Conservation (phyloP, 2,888 invertebrate species). For the Endomychus coccineus region DNA sequence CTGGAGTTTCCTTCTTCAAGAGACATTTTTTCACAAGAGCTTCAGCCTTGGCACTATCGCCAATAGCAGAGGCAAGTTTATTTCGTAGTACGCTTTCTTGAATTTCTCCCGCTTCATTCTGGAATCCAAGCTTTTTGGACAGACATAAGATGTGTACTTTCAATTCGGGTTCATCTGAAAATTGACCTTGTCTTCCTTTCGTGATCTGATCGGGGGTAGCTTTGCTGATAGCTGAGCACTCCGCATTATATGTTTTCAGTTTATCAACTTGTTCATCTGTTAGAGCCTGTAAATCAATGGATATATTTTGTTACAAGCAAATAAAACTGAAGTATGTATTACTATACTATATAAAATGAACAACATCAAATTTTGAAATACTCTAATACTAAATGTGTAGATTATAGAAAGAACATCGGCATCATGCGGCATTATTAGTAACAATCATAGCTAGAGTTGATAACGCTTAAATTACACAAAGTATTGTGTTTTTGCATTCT, state of each 20-base stretch:
- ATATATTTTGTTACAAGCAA: too few relatives aligned
- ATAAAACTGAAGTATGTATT: too few relatives aligned
- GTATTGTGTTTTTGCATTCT: too few relatives aligned
- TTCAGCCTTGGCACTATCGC: conserved; percentile 39
- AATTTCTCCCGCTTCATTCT: conserved; percentile 37
- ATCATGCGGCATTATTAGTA: too few relatives aligned
- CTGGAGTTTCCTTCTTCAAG: conserved; percentile 24
- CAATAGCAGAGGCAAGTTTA: conserved; percentile 42
- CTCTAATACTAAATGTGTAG: too few relatives aligned
- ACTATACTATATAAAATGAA: too few relatives aligned
- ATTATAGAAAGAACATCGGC: too few relatives aligned
- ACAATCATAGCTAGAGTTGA: too few relatives aligned
- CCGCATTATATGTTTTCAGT: conserved; percentile 22
- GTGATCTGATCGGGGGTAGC: conserved; percentile 32
- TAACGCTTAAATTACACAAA: too few relatives aligned
- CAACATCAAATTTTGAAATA: too few relatives aligned
- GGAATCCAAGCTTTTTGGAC: conserved; percentile 44
- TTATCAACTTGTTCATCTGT: conserved; percentile 26
- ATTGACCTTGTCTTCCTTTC: conserved; percentile 45
- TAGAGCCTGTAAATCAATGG: conserved; percentile 20
- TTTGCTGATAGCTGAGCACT: conserved; percentile 34
- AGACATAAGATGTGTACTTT: conserved; percentile 47
- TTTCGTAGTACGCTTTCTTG: conserved; percentile 39
- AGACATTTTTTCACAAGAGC: conserved; percentile 21
- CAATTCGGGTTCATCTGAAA: conserved; percentile 43